Base-by-base conservation (phyloP, 2,113 vertebrate species). In the Elaphurus davidianus region DNA sequence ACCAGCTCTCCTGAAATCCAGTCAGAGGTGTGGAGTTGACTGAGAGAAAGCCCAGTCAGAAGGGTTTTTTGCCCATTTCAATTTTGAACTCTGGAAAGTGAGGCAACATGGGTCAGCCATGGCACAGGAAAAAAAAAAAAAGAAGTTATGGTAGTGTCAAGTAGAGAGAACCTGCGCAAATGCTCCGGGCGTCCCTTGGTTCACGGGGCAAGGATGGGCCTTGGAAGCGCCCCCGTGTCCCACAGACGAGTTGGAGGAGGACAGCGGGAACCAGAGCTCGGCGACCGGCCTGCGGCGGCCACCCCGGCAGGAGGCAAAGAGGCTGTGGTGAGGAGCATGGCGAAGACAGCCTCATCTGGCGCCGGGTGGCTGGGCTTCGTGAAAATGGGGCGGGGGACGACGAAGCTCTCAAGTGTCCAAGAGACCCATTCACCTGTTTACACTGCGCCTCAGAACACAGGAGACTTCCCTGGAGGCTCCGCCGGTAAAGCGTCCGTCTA, bases 191-290 rank as follows among this genome's bases (percentile, higher is more conserved):
- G 36, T 19, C n/a, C n/a, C n/a, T 30, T 52, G 17, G 54, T 27
- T n/a, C 9, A 0, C 6, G 10, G 21, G 17, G 1, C 17, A 17
- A 0, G 3, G 28, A 17, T 1, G 15, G 27, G 25, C n/a, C 15
- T 45, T 1, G 2, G 0, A 45, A 28, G 40, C 36, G 21, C 12
- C n/a, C 3, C 0, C 3, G 2, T 1, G 3, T 2, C 9, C 28
- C 30, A 4, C 5, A 19, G 40, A 67, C 5, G 9, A 62, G 43
- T 3, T 14, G 23, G 71, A 59, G 62, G 27, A 60, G 82, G 30
- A 3, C 15, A 19, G 10, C 21, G 76, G 54, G 36, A 16, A 21
- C 11, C 59, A 78, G 54, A 81, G 59, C 13, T 27, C 17, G 45
- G 47, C 33, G 2, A 23, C 36, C 7, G 15, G 5, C 2, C 0